These are phyloP conservation scores for Drosophila bocki DNA, from an alignment of 1,140 invertebrate species.

Conservation along the genomic window DNA sequence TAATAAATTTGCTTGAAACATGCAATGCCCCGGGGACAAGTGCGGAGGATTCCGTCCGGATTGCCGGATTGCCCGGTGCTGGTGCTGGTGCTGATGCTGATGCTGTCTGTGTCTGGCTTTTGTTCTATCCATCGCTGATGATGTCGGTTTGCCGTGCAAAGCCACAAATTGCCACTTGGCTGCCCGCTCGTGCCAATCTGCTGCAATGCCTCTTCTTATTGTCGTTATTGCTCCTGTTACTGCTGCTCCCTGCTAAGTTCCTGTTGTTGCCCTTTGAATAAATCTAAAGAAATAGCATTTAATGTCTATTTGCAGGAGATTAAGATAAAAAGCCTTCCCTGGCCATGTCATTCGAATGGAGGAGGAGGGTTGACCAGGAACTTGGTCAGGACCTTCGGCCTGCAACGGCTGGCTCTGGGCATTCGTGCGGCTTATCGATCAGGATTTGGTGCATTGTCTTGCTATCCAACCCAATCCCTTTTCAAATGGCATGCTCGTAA, in stretches of 20 bases:
- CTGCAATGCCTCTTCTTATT: conserved; percentile 59
- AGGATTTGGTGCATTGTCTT: conserved; percentile 64
- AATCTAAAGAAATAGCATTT: conserved; percentile 84
- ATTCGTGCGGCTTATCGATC: conserved; percentile 79
- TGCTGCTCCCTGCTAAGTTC: background rate
- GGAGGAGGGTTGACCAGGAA: conserved; percentile 9
- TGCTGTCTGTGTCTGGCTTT: conserved; percentile 62
- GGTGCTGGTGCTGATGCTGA: conserved; percentile 8
- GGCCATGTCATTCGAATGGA: conserved; percentile 27
- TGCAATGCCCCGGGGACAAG: conserved; percentile 80
- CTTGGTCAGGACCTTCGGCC: conserved; percentile 5
- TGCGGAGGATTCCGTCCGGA: conserved; percentile 56
- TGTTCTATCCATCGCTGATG: conserved; percentile 78
- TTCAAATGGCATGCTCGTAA: conserved; percentile 76
- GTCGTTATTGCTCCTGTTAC: conserved; percentile 27
- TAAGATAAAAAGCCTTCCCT: conserved; percentile 80
- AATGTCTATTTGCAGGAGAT: conserved; percentile 84
- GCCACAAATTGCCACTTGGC: conserved; percentile 83
- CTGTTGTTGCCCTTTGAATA: conserved; percentile 68
- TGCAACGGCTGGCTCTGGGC: conserved; percentile 50
- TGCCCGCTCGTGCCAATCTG: conserved; percentile 81
- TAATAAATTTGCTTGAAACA: conserved; percentile 84
- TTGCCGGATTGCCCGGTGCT: conserved; percentile 2
- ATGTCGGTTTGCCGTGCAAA: conserved; percentile 82
- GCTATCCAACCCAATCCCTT: conserved; percentile 43